These are phyloP conservation scores for Ceyx erithaca DNA, from an alignment of 2,797 vertebrate genomes.

Conservation along the genomic window DNA sequence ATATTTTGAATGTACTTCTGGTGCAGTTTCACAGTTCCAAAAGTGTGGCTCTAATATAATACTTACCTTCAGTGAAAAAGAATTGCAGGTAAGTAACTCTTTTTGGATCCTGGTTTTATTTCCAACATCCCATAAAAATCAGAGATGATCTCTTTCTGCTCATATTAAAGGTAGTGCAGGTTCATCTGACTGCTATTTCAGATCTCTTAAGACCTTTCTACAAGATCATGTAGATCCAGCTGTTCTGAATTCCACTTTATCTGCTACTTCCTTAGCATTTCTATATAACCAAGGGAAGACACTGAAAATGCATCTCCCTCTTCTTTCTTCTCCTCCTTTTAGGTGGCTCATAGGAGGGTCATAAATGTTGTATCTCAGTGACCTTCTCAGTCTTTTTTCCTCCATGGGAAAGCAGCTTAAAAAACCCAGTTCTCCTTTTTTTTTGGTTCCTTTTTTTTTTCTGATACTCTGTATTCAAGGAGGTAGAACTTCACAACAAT, in stretches of 20 bases:
- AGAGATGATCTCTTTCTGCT: not conserved
- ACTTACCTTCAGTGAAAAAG: constrained; percentile 66
- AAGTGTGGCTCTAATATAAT: constrained; percentile 67
- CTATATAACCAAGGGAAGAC: not conserved
- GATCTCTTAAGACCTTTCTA: not conserved
- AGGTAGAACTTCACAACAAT: not conserved
- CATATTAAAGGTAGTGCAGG: not conserved
- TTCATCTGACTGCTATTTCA: not conserved
- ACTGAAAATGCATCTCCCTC: not conserved
- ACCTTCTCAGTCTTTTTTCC: not conserved
- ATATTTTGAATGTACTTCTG: not conserved
- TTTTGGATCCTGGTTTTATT: constrained; percentile 3
- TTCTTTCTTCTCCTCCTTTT: not conserved
- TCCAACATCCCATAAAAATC: not conserved
- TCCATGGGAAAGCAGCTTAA: not conserved
- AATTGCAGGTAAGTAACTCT: constrained; percentile 64
- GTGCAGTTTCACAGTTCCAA: not conserved
- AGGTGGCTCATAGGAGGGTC: not conserved
- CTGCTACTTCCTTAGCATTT: not conserved
- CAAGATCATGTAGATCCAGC: not conserved
- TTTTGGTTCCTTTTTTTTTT: not conserved
- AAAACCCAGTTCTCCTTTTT: not conserved
- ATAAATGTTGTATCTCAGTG: not conserved
- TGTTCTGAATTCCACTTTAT: not conserved
- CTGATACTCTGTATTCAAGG: not conserved